Conservation (phyloP, 1,140 invertebrate species). For the Calosoma granatense region DNA sequence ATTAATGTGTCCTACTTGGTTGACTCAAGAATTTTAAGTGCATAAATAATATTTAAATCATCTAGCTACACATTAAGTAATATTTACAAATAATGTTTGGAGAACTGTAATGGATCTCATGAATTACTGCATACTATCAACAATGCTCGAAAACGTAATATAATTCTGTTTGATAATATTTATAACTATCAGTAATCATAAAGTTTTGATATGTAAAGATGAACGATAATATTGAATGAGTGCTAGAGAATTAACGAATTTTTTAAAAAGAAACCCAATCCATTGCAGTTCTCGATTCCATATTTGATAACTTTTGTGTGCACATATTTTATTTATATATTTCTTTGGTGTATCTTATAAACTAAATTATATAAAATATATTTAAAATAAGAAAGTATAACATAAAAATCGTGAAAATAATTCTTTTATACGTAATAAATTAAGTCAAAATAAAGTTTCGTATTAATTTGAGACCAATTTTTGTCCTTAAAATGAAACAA, state of each 20-base stretch:
- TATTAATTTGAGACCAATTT: slow-evolving; percentile 26
- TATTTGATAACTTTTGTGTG: slow-evolving; percentile 14
- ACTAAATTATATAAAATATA: slow-evolving; percentile 29
- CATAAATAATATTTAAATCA: neutral
- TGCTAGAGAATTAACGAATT: too few relatives aligned
- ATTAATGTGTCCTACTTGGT: neutral
- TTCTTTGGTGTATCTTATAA: slow-evolving; percentile 33
- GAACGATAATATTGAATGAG: too few relatives aligned
- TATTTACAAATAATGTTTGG: neutral
- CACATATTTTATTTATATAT: slow-evolving; percentile 24
- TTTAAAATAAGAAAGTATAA: slow-evolving; percentile 25
- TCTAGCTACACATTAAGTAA: neutral
- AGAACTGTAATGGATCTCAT: neutral
- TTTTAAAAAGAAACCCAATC: neutral
- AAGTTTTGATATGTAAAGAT: neutral
- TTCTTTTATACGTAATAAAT: slow-evolving; percentile 3
- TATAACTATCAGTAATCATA: too few relatives aligned
- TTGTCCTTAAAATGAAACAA: neutral
- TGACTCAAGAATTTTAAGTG: neutral
- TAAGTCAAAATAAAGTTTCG: slow-evolving; percentile 19
- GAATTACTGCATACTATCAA: too few relatives aligned
- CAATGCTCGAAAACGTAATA: too few relatives aligned
- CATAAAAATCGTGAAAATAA: slow-evolving; percentile 19
- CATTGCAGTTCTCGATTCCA: neutral
- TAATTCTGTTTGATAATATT: too few relatives aligned